Conservation (phyloP, 2,113 vertebrate genomes). For the Ictalurus punctatus region DNA sequence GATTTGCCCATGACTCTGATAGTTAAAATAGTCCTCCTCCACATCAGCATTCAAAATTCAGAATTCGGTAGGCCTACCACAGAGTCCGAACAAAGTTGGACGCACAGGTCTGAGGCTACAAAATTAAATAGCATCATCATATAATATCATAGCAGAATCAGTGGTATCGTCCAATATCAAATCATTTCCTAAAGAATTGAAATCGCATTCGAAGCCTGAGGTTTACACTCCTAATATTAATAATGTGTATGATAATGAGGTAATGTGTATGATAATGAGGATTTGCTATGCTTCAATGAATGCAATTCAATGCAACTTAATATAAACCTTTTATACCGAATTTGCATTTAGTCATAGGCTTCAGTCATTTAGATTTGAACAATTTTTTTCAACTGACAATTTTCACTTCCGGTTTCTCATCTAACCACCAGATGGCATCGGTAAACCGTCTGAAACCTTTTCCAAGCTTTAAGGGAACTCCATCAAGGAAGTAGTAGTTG, state of each 20-base stretch:
- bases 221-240: background rate
- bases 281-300: background rate
- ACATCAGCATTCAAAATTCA: background rate
- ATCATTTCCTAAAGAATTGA: background rate
- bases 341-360: background rate
- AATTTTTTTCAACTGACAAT: background rate
- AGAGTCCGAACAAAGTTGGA: background rate
- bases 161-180: background rate
- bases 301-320: background rate
- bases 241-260: background rate
- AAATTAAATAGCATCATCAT: background rate
- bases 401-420: background rate
- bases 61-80: background rate
- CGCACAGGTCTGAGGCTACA: background rate
- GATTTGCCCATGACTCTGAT: background rate
- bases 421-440: slow-evolving; percentile 40
- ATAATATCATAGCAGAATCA: background rate
- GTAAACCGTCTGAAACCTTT: background rate
- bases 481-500: background rate
- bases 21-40: background rate
- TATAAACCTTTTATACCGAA: background rate
- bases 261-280: background rate
- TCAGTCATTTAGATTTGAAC: background rate
- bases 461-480: background rate
- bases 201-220: background rate